These are phyloP conservation scores for Irena cyanogastra DNA, from an alignment of 2,113 vertebrate genomes.

Conservation along the genomic window DNA sequence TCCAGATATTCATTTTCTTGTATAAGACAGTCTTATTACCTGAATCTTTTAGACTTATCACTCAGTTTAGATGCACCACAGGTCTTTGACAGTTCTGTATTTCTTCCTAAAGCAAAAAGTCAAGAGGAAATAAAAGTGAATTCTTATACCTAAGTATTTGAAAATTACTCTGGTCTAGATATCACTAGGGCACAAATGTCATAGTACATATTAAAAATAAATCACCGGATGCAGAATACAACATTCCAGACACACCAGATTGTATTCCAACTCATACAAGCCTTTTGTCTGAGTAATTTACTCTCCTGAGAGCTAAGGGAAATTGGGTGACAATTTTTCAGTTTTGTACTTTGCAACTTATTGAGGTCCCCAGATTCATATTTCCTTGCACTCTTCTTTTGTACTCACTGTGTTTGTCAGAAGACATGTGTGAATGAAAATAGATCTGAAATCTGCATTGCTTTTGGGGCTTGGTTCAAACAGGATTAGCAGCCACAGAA, in stretches of 20 bases:
- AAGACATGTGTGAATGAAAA: not conserved
- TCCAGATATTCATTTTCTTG: not conserved
- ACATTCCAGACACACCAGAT: not conserved
- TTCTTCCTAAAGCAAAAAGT: not conserved
- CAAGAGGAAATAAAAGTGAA: not conserved
- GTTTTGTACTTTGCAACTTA: not conserved
- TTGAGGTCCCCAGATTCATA: not conserved
- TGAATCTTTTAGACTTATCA: not conserved
- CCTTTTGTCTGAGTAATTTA: not conserved
- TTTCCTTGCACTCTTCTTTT: not conserved
- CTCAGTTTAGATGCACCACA: not conserved
- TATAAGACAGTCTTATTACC: not conserved
- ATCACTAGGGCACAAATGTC: not conserved
- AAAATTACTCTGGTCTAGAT: not conserved
- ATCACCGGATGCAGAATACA: not conserved
- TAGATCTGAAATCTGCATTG: not conserved
- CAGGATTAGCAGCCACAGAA: not conserved
- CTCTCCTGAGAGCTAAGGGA: not conserved
- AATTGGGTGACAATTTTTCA: not conserved
- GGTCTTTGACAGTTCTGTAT: not conserved
- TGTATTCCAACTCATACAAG: not conserved
- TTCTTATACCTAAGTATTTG: not conserved
- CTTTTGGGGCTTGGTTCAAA: not conserved
- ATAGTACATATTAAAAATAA: not conserved
- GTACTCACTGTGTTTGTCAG: not conserved